Evolutionary conservation across 2,113 vertebrate species (phyloP).

Genomic region (Myiozetetes cayanensis): DNA sequence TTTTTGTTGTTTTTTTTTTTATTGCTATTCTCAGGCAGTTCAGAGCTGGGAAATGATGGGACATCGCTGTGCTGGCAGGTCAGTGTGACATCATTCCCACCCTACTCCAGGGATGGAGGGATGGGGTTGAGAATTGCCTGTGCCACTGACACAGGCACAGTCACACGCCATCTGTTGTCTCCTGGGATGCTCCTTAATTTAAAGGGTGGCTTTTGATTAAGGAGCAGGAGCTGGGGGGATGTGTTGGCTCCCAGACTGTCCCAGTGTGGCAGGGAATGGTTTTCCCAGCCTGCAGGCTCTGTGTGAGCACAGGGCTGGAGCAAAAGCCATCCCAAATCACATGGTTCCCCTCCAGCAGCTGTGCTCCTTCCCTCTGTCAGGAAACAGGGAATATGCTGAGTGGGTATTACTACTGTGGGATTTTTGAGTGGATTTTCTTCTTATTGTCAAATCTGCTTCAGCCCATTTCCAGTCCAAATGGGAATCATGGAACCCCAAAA

Average conservation of each 20-base stretch:
- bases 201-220: background rate
- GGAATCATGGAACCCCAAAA: background rate
- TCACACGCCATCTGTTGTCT: background rate
- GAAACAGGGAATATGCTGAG: background rate
- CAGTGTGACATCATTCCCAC: background rate
- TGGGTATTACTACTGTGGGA: accelerated
- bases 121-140: background rate
- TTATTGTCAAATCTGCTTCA: background rate
- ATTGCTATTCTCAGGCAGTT: background rate
- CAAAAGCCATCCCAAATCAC: background rate
- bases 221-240: accelerated
- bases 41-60: background rate
- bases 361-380: background rate
- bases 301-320: accelerated
- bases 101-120: accelerated
- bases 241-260: background rate
- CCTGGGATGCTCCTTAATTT: background rate
- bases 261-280: accelerated
- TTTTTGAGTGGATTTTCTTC: background rate
- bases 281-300: accelerated
- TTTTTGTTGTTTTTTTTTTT: too few relatives aligned
- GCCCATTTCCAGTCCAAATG: accelerated
- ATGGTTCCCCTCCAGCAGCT: background rate
- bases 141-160: accelerated
- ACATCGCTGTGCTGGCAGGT: background rate